phyloP scores from a whole-genome alignment of 2,888 invertebrate genomes.

The Patella ulyssiponensis region DNA sequence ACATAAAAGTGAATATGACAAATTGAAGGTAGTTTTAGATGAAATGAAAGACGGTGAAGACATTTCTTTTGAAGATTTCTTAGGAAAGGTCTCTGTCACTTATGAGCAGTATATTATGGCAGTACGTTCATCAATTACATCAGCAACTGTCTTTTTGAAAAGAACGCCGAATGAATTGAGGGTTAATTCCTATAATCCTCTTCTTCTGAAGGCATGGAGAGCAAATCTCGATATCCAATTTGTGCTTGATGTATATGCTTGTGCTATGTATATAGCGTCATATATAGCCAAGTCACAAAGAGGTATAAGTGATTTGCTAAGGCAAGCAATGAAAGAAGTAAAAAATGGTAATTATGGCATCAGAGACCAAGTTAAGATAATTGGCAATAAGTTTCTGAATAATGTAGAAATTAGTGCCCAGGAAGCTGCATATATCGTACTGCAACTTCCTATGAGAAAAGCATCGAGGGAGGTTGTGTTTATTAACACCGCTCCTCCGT shows the following conservation, averaged over 20 bases:
- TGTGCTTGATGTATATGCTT: too few species aligned
- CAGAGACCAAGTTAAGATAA: constrained; percentile 33
- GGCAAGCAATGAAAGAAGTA: constrained; percentile 40
- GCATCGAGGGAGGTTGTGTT: constrained; percentile 39
- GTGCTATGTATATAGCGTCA: constrained; percentile 21
- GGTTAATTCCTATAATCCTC: constrained; percentile 32
- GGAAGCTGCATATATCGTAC: constrained; percentile 49
- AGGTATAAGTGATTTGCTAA: constrained; percentile 43
- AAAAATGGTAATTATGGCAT: constrained; percentile 22
- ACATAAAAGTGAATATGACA: neutral
- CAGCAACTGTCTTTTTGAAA: constrained; percentile 28
- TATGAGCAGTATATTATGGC: constrained; percentile 15
- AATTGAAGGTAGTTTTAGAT: neutral
- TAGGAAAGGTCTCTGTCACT: neutral
- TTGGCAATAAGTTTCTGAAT: too few species aligned
- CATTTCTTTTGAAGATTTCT: neutral
- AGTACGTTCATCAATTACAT: constrained; percentile 8
- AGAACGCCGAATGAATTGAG: constrained; percentile 24
- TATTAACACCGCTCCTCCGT: constrained; percentile 39
- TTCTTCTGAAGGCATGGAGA: neutral
- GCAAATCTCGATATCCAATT: too few species aligned
- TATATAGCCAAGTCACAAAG: constrained; percentile 44
- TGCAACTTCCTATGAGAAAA: too few species aligned
- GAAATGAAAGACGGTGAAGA: too few species aligned
- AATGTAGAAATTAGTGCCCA: constrained; percentile 52